Conservation (phyloP, 2,113 vertebrate species). For the Lathamus discolor region DNA sequence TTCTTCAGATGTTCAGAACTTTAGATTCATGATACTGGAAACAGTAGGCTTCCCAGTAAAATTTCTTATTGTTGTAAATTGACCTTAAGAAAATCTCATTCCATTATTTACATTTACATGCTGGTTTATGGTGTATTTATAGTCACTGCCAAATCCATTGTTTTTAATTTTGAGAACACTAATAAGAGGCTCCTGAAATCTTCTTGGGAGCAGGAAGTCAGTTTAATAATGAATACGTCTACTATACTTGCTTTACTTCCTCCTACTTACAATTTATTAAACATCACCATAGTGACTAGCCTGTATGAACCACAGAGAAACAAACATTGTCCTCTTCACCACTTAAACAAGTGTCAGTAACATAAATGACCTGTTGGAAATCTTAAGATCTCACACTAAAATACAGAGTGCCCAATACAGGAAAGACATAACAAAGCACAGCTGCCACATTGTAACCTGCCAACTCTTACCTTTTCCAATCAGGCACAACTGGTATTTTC, state of each 20-base stretch:
- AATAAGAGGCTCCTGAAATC: neutral
- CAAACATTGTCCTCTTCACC: neutral
- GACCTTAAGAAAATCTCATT: neutral
- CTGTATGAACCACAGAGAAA: neutral
- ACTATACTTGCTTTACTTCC: neutral
- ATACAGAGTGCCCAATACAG: neutral
- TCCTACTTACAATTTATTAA: conserved; percentile 8
- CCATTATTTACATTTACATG: neutral
- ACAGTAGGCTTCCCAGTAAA: neutral
- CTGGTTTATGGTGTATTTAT: neutral
- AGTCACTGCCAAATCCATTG: neutral
- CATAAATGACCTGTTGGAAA: neutral
- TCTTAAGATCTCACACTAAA: neutral
- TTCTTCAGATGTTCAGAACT: neutral
- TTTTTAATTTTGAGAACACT: neutral
- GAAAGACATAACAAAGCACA: neutral
- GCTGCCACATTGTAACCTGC: neutral
- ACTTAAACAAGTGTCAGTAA: neutral
- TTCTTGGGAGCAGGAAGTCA: neutral
- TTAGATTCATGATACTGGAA: neutral
- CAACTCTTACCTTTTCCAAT: neutral
- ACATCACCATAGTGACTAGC: neutral
- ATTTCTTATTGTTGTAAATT: neutral
- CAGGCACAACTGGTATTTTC: neutral
- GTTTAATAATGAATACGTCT: conserved; percentile 5